Conservation (phyloP, 2,113 vertebrate genomes). For the Falcunculus frontatus region DNA sequence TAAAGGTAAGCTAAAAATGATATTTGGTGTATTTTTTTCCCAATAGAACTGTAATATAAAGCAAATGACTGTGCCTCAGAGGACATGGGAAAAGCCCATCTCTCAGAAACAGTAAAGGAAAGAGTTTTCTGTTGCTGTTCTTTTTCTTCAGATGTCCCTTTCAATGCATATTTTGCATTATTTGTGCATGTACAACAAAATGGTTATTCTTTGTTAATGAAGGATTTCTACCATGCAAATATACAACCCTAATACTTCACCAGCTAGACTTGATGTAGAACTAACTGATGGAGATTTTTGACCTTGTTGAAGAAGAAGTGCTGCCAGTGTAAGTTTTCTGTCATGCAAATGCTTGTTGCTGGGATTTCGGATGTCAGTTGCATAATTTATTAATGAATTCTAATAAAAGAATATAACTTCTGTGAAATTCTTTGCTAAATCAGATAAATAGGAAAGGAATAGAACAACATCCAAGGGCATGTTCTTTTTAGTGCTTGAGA, state of each 20-base stretch:
- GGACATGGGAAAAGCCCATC: neutral
- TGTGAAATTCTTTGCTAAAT: neutral
- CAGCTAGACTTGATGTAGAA: neutral
- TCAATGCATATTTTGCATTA: neutral
- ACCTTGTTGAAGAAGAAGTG: neutral
- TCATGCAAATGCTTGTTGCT: neutral
- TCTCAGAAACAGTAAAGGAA: neutral
- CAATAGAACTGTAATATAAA: neutral
- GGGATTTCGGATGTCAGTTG: neutral
- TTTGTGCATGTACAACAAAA: neutral
- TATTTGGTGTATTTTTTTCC: neutral
- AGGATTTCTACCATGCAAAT: neutral
- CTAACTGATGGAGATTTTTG: neutral
- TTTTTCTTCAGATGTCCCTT: neutral
- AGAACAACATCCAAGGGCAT: neutral
- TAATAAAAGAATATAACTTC: neutral
- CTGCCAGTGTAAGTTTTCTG: neutral
- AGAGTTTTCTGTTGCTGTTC: neutral
- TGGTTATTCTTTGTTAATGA: neutral
- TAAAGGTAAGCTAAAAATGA: neutral
- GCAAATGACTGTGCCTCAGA: neutral
- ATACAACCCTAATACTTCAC: neutral
- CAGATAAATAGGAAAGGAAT: neutral
- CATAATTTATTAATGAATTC: neutral
- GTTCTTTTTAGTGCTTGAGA: neutral